phyloP scores from a whole-genome alignment of 2,797 vertebrate genomes.

The Melanotaenia nigrans region DNA sequence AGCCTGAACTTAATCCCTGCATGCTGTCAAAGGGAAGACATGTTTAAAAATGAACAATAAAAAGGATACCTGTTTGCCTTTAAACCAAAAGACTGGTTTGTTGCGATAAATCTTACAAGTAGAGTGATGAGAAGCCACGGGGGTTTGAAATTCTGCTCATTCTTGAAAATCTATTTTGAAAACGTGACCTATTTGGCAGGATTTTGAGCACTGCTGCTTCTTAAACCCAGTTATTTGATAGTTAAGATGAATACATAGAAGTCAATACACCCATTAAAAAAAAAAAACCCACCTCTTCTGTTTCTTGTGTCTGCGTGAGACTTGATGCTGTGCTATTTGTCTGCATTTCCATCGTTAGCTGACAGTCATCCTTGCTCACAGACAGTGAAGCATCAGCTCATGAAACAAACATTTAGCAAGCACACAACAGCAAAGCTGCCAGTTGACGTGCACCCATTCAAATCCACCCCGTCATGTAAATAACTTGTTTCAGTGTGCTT shows the following conservation, averaged over 20 bases:
- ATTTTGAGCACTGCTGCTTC: constrained; percentile 42
- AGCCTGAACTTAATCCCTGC: constrained; percentile 65
- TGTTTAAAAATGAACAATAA: constrained; percentile 75
- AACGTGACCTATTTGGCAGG: constrained; percentile 57
- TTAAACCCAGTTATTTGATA: constrained; percentile 40
- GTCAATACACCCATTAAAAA: constrained; percentile 34
- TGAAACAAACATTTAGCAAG: constrained; percentile 79
- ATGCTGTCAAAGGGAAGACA: constrained; percentile 60
- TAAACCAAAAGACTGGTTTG: constrained; percentile 79
- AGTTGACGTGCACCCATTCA: constrained; percentile 72
- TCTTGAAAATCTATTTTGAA: constrained; percentile 55
- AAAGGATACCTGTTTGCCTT: constrained; percentile 72
- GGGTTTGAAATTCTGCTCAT: constrained; percentile 64
- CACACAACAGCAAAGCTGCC: constrained; percentile 68
- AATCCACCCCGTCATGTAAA: constrained; percentile 86
- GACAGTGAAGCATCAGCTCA: constrained; percentile 69
- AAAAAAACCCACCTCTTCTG: constrained; percentile 17
- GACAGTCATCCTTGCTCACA: constrained; percentile 63
- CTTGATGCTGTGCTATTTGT: constrained; percentile 56
- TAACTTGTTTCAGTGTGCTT: constrained; percentile 86
- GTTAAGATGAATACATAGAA: constrained; percentile 17
- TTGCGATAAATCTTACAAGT: constrained; percentile 75
- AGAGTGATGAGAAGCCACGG: constrained; percentile 57
- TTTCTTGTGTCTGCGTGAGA: constrained; percentile 35
- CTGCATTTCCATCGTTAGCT: constrained; percentile 58